Conservation (phyloP, 1,140 invertebrate genomes). For the Drosophila pachea region DNA sequence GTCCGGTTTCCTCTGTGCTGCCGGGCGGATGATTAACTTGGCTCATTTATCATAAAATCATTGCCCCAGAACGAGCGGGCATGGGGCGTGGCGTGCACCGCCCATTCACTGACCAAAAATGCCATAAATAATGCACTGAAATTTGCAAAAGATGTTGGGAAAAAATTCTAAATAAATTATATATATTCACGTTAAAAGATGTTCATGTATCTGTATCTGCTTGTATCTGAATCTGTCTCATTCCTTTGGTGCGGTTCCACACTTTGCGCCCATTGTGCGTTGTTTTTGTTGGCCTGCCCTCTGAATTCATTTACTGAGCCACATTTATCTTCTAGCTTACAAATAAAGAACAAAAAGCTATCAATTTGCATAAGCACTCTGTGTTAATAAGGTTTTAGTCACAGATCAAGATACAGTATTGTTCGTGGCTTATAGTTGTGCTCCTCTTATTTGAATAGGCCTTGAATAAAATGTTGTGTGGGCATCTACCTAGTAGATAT, state of each 20-base stretch:
- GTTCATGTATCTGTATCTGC: conserved; percentile 33
- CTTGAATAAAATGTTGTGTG: too few species aligned
- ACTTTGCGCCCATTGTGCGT: conserved; percentile 26
- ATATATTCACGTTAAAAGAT: conserved; percentile 30
- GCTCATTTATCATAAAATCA: conserved; percentile 68
- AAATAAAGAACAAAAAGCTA: conserved; percentile 21
- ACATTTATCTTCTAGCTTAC: conserved; percentile 29
- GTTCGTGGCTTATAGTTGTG: background rate
- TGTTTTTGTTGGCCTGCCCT: conserved; percentile 1
- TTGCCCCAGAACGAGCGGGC: conserved; percentile 34
- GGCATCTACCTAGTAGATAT: too few species aligned
- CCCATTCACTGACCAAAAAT: conserved; percentile 32
- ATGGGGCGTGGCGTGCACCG: conserved; percentile 4
- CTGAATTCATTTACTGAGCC: conserved; percentile 25
- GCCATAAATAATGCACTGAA: conserved; percentile 60
- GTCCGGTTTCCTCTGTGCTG: conserved; percentile 4
- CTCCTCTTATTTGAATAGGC: background rate
- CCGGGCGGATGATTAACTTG: conserved; percentile 52
- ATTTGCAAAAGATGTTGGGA: conserved; percentile 30
- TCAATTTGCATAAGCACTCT: conserved; percentile 34
- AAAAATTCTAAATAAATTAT: conserved; percentile 7
- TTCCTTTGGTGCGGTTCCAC: conserved; percentile 24
- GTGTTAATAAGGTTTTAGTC: background rate
- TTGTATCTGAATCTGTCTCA: conserved; percentile 24
- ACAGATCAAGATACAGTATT: background rate